Base-by-base conservation (phyloP, 92 coral and sea anemone species). In the Palythoa heliodiscus region DNA sequence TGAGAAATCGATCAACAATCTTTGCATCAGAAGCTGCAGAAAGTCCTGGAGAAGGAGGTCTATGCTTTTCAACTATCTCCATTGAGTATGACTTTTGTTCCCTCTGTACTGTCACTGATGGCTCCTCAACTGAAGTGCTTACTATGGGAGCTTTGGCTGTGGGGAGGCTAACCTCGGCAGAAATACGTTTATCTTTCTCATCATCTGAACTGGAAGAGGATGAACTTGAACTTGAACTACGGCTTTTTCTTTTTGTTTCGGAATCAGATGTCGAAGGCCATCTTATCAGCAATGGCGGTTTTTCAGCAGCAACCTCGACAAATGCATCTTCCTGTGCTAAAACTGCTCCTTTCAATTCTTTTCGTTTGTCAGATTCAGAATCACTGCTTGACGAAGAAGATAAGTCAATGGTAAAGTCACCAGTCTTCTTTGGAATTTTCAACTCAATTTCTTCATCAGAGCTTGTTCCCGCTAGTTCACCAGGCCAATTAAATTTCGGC, bases 11-110 rank as follows among this genome's bases (percentile, higher is more conserved):
- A 15, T 80, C 84, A 43, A 66, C 84, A 23, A 80, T 80, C 74
- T 80, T 80, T 67, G 84, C 74, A 8, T 67, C 47, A 50, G 84
- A n/a, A 7, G 75, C 84, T 39, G 84, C 84, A 67, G 50, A 35
- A 35, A 20, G 15, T 20, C 74, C 73, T 4, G 84, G 84, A 43
- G 73, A 64, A 64, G 84, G 84, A 9, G 84, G 84, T 29, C 61
- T 52, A 5, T 64, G 15, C 38, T 10, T n/a, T 47, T 66, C 63
- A 54, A 76, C 48, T 12, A 76, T 58, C 25, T 67, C 47, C 84
- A 80, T 80, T 13, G 84, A 66, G 50, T 47, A 80, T 2, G 73
- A 67, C 3, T 5, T 50, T 5, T 19, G 20, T 80, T 64, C 74
- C 8, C 11, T 70, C 11, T 50, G 5, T 40, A 58, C 37, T 47